Conservation (phyloP, 2,888 invertebrate species). For the Patella pellucida region DNA sequence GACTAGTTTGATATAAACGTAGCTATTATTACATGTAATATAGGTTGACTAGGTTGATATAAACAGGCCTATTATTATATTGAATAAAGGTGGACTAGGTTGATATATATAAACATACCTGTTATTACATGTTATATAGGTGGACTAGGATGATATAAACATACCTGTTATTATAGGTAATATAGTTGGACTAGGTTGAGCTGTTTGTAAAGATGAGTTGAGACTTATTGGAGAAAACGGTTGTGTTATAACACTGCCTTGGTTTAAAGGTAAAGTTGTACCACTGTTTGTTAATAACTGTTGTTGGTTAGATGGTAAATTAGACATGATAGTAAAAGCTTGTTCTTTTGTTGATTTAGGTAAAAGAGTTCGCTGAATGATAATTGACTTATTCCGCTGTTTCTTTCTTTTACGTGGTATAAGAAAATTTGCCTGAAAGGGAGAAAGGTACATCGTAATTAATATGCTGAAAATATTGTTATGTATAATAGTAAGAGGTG, state of each 20-base stretch:
- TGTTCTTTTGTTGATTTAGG: conserved; percentile 52
- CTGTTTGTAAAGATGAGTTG: conserved; percentile 10
- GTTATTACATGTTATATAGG: not conserved
- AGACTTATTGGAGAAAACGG: conserved; percentile 10
- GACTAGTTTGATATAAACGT: too few relatives aligned
- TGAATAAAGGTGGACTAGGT: not conserved
- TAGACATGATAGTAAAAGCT: conserved; percentile 42
- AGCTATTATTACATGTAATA: too few relatives aligned
- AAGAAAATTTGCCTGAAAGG: conserved; percentile 22
- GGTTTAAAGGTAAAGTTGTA: conserved; percentile 2
- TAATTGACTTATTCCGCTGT: conserved; percentile 32
- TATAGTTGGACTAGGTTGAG: conserved; percentile 8
- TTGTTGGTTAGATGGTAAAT: conserved; percentile 11
- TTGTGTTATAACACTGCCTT: not conserved
- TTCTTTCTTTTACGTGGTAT: conserved; percentile 27
- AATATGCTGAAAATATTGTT: too few relatives aligned
- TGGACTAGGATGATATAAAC: not conserved
- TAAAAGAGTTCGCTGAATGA: conserved; percentile 63
- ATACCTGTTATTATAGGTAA: not conserved
- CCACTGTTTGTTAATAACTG: not conserved
- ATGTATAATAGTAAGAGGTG: too few relatives aligned
- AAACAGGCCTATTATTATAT: not conserved
- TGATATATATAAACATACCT: too few relatives aligned
- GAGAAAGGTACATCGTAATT: not conserved
- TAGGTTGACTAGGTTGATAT: not conserved